phyloP scores from a whole-genome alignment of 1,140 invertebrate species.

The Meloidogyne chitwoodi region DNA sequence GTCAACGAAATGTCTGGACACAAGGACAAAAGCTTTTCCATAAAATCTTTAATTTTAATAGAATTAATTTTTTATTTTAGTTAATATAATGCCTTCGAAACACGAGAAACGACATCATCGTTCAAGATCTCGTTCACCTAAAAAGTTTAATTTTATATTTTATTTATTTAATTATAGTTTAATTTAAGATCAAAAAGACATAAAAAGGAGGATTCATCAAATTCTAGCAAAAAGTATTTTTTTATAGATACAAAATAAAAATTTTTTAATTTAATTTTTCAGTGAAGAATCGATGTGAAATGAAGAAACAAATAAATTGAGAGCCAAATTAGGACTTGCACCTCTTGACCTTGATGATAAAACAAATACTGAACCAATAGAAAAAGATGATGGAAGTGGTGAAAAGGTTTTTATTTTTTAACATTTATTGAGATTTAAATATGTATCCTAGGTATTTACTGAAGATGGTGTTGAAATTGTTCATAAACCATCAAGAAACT shows the following conservation, averaged over 20 bases:
- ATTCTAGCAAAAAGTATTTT: not conserved
- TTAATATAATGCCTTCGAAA: constrained; percentile 9
- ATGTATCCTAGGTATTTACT: constrained; percentile 36
- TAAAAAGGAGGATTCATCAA: too few species aligned
- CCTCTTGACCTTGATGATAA: constrained; percentile 73
- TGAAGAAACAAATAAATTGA: constrained; percentile 44
- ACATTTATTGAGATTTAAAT: not conserved
- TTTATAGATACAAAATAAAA: not conserved
- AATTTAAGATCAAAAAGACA: not conserved
- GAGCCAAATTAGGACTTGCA: constrained; percentile 83
- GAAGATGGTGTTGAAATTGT: constrained; percentile 70
- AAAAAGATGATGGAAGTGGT: constrained; percentile 5
- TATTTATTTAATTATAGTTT: too few species aligned
- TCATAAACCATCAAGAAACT: constrained; percentile 81
- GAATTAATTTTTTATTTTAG: not conserved
- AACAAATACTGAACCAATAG: constrained; percentile 36
- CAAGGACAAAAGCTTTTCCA: too few species aligned
- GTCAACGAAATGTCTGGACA: too few species aligned
- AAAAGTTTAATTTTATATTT: too few species aligned
- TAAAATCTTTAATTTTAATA: too few species aligned
- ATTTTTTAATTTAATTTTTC: constrained; percentile 11
- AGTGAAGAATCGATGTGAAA: constrained; percentile 48
- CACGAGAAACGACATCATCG: constrained; percentile 8
- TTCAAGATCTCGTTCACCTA: not conserved
- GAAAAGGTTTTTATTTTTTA: not conserved